Evolutionary conservation across 2,113 vertebrate genomes (phyloP).

Genomic region (Ornithorhynchus anatinus): DNA sequence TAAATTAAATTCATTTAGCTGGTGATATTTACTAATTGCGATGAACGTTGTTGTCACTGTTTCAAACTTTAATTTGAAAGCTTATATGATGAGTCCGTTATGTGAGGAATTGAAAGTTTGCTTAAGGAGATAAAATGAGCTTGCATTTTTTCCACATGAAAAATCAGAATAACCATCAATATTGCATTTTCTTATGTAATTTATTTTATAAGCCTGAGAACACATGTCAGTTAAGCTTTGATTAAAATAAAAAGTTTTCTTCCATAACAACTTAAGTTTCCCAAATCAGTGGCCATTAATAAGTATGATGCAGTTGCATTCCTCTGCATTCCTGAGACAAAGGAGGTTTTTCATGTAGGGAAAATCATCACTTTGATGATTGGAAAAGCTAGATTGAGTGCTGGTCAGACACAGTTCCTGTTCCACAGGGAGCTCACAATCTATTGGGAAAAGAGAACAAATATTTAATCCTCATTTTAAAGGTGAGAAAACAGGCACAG

Average conservation of each 20-base stretch:
- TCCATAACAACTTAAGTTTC: slow-evolving; percentile 10
- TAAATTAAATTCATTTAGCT: slow-evolving; percentile 26
- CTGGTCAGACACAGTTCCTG: too few species aligned
- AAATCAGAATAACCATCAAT: slow-evolving; percentile 30
- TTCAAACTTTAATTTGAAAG: slow-evolving; percentile 10
- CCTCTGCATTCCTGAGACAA: not conserved
- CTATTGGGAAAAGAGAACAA: too few species aligned
- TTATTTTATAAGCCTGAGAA: not conserved
- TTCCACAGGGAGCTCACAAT: too few species aligned
- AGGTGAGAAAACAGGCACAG: too few species aligned
- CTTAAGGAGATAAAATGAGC: not conserved
- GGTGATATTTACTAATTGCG: slow-evolving; percentile 1
- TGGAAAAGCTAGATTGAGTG: not conserved
- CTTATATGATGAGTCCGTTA: slow-evolving; percentile 17
- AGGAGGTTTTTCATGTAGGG: not conserved
- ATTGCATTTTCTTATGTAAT: not conserved
- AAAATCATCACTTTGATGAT: slow-evolving; percentile 18
- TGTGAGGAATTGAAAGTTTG: slow-evolving; percentile 12
- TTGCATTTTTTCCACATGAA: not conserved
- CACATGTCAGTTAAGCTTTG: slow-evolving; percentile 5
- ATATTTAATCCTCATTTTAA: too few species aligned
- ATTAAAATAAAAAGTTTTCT: not conserved
- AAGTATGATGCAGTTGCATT: not conserved
- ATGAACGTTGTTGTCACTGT: not conserved
- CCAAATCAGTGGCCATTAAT: not conserved